Evolutionary conservation across 1,140 invertebrate genomes (phyloP), one percentile per base, ranked within the genome.

Genomic region (Cotesia typhae): DNA sequence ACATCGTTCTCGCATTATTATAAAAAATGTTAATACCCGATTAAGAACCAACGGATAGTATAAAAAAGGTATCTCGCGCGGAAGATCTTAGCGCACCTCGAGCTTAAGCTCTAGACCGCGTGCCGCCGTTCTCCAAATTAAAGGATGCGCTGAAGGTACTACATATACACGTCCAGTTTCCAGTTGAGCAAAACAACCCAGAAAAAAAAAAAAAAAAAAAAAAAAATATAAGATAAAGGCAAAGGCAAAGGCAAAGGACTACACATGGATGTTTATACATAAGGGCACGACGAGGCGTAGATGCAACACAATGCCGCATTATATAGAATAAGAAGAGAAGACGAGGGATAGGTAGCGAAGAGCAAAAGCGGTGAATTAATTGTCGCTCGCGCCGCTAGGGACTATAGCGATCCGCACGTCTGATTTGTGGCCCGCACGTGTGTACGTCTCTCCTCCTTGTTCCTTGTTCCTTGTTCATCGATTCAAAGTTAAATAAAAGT

Each of bases 341-440:
- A 55, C 5, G 10, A 55, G 17, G 53, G n/a, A 55, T 5, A 55
- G 20, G 57, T 73, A 61, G 60, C 35, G 69, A 77, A 80, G 81
- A 81, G 81, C 79, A 82, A 82, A 84, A 82, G 80, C 82, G 83
- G 82, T 83, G 84, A 84, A 84, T 84, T 83, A 84, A 84, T 84
- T 84, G 82, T 83, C 83, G 82, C 82, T 84, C 81, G 82, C 83
- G 75, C 75, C 66, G 73, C 69, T 69, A 68, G 75, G 61, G 67
- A 75, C 76, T 67, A 68, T 71, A 75, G 74, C 80, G 82, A 84
- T 83, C 79, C 75, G 80, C 78, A 72, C 75, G 74, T 72, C 81
- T 81, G 83, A 84, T 83, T 84, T 84, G 82, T 83, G 82, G 79
- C 73, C 76, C 80, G 80, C 84, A 82, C 81, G 81, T 83, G 81